phyloP scores from a whole-genome alignment of 2,888 invertebrate species.

The Xestia c-nigrum region DNA sequence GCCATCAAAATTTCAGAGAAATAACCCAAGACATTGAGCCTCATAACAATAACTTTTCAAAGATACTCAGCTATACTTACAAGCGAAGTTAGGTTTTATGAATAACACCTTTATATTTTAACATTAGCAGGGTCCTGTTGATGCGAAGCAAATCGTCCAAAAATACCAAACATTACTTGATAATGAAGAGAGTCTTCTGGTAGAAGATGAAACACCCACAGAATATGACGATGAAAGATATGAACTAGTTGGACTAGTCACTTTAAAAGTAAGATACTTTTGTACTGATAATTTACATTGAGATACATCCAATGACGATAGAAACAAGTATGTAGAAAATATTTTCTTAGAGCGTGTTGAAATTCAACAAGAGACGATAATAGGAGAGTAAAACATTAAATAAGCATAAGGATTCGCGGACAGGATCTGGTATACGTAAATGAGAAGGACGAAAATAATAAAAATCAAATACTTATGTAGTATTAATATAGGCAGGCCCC shows the following conservation, averaged over 20 bases:
- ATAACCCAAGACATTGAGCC: background rate
- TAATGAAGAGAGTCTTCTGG: background rate
- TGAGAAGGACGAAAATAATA: background rate
- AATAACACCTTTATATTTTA: background rate
- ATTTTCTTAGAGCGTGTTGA: background rate
- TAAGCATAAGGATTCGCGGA: background rate
- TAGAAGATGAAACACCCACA: background rate
- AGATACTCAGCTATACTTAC: background rate
- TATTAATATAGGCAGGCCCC: background rate
- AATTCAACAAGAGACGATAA: background rate
- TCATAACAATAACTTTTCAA: background rate
- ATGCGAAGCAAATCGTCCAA: background rate
- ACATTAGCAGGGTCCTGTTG: constrained; percentile 20
- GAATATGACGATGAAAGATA: background rate
- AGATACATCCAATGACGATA: background rate
- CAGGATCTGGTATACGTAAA: background rate
- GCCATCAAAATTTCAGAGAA: background rate
- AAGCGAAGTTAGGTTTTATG: background rate
- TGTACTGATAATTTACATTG: background rate
- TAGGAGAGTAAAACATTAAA: background rate
- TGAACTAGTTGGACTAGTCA: constrained; percentile 32
- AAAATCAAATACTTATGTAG: background rate
- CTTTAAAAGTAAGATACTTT: constrained; percentile 37
- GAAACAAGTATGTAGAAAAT: background rate
- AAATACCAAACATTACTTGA: background rate